phyloP scores from a whole-genome alignment of 1,140 invertebrate species.

The Lucilia sericata region DNA sequence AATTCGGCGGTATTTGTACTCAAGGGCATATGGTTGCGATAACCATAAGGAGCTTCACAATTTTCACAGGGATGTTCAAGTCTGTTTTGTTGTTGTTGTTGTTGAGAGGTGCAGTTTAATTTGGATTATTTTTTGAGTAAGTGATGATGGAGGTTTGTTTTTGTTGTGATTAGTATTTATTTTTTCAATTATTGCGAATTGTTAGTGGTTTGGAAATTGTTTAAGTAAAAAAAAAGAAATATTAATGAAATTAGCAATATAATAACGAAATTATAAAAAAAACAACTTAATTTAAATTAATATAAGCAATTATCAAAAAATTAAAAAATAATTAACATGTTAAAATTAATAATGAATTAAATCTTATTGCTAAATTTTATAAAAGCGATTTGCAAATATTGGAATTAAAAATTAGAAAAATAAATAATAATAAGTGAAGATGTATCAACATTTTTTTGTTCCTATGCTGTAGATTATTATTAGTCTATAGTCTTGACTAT shows the following conservation, averaged over 20 bases:
- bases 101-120: conserved; percentile 43
- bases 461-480: no score
- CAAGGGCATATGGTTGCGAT: conserved; percentile 75
- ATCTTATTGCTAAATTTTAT: no score
- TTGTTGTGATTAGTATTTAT: conserved; percentile 47
- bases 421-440: no score
- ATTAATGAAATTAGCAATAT: conserved; percentile 47
- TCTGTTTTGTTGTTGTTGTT: conserved; percentile 51
- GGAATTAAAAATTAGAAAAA: no score
- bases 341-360: no score
- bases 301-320: background rate
- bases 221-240: conserved; percentile 48
- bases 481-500: no score
- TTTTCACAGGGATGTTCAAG: conserved; percentile 68
- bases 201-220: conserved; percentile 49
- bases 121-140: conserved; percentile 42
- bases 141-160: conserved; percentile 44
- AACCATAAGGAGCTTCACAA: conserved; percentile 74
- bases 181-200: conserved; percentile 40
- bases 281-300: background rate
- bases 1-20: conserved; percentile 71
- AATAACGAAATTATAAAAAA: conserved; percentile 29
- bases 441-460: no score
- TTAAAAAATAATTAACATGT: no score
- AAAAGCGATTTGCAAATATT: no score